phyloP scores from a whole-genome alignment of 2,888 invertebrate genomes.

The Rhopalosiphum nymphaeae region DNA sequence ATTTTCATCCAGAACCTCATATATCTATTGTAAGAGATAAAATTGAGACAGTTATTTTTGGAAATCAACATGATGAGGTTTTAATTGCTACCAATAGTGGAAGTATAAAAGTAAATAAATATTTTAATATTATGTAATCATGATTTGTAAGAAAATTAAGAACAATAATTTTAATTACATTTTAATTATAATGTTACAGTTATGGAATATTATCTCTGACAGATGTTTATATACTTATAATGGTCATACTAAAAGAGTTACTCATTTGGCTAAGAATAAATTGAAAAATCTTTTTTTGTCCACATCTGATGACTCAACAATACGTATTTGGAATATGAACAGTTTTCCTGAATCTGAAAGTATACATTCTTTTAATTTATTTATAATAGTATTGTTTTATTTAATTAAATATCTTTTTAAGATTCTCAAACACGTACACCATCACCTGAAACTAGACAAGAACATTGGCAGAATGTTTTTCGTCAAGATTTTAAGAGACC shows the following conservation, averaged over 20 bases:
- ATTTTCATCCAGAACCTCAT: constrained; percentile 70
- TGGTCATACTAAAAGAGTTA: constrained; percentile 60
- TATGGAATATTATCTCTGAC: constrained; percentile 50
- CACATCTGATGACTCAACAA: constrained; percentile 62
- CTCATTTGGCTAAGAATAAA: constrained; percentile 41
- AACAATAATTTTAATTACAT: background rate
- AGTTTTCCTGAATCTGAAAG: constrained; percentile 32
- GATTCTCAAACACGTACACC: constrained; percentile 63
- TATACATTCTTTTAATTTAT: constrained; percentile 35
- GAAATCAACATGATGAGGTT: constrained; percentile 71
- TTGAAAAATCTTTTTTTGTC: constrained; percentile 61
- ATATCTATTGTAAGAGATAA: constrained; percentile 74
- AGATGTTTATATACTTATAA: constrained; percentile 49
- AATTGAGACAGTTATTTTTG: constrained; percentile 75
- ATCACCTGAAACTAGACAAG: constrained; percentile 61
- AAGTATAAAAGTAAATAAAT: constrained; percentile 71
- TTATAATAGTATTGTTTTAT: background rate
- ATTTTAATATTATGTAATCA: background rate
- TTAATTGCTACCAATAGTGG: constrained; percentile 72
- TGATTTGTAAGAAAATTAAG: background rate
- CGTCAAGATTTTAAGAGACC: constrained; percentile 14
- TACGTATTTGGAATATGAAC: constrained; percentile 64
- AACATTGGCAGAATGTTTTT: constrained; percentile 62
- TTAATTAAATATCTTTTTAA: constrained; percentile 15
- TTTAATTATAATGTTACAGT: constrained; percentile 43